Conservation (phyloP, 2,888 invertebrate genomes). For the Apamea epomidion region DNA sequence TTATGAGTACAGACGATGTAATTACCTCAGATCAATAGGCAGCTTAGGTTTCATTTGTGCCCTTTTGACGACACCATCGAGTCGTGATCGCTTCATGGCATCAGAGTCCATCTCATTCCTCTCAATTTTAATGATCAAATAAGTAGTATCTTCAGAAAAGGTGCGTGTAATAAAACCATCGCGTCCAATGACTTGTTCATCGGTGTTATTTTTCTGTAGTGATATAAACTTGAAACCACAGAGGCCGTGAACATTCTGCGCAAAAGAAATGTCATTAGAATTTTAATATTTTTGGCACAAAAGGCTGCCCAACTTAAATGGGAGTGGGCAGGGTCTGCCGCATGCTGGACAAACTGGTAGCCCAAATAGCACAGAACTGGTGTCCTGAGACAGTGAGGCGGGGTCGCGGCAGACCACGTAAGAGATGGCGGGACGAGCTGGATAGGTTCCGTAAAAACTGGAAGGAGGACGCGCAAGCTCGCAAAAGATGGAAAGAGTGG, state of each 20-base stretch:
- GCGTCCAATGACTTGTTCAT: slow-evolving; percentile 64
- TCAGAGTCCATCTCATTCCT: slow-evolving; percentile 72
- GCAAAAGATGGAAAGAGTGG: no score
- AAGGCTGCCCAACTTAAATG: no score
- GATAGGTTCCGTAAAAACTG: no score
- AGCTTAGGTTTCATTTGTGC: slow-evolving; percentile 77
- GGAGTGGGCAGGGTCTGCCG: no score
- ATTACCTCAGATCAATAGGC: slow-evolving; percentile 82
- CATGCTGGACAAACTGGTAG: no score
- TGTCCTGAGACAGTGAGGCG: no score
- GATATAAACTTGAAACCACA: slow-evolving; percentile 83
- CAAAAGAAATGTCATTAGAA: slow-evolving; percentile 9
- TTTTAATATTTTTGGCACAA: background rate
- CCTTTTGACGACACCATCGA: slow-evolving; percentile 74
- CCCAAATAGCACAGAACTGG: no score
- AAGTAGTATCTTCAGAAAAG: slow-evolving; percentile 80
- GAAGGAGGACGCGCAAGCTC: no score
- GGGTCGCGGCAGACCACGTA: no score
- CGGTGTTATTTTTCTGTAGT: slow-evolving; percentile 59
- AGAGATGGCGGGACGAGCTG: no score
- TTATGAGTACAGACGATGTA: background rate
- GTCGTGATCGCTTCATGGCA: slow-evolving; percentile 71
- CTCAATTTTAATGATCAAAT: slow-evolving; percentile 82
- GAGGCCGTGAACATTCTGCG: slow-evolving; percentile 75
- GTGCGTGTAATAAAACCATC: slow-evolving; percentile 78